A percentile compares a stretch with the other conserved stretches of the same genome.
Conservation (phyloP, 1,140 invertebrate species). For the Dryas iulia region DNA sequence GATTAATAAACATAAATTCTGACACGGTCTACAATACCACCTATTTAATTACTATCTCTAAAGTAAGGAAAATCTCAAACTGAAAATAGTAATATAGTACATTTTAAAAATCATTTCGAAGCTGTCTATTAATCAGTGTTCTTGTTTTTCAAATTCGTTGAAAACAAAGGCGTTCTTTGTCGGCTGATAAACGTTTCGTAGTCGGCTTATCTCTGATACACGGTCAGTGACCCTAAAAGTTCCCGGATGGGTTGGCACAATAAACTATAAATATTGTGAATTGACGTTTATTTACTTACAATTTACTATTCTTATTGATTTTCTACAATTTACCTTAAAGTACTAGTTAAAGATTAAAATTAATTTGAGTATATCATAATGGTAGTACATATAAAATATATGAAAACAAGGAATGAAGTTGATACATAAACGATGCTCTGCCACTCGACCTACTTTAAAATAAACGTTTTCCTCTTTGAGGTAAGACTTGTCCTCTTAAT, state of each 20-base stretch:
- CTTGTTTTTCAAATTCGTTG: slow-evolving; percentile 55
- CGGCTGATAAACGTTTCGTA: slow-evolving; percentile 64
- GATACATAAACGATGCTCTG: slow-evolving; percentile 24
- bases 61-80: no score
- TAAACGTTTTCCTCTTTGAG: slow-evolving; percentile 57
- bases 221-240: slow-evolving; percentile 58
- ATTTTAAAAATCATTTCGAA: neutral
- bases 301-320: neutral
- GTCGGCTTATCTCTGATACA: slow-evolving; percentile 69
- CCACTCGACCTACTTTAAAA: slow-evolving; percentile 50
- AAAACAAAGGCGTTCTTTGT: slow-evolving; percentile 75
- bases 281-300: neutral
- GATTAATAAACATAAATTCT: no score
- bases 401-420: neutral
- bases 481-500: slow-evolving; percentile 48
- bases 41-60: no score
- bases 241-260: slow-evolving; percentile 57
- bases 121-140: slow-evolving; percentile 52
- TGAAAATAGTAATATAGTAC: no score
- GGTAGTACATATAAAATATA: neutral
- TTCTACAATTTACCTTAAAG: neutral
- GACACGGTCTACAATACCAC: no score
- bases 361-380: slow-evolving; percentile 12
- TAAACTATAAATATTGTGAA: slow-evolving; percentile 46
- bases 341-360: neutral